Percentiles rank a stretch among this genome's conserved stretches.
phyloP scores from a whole-genome alignment of 2,113 vertebrate species.

The Eudyptes chrysolophus region DNA sequence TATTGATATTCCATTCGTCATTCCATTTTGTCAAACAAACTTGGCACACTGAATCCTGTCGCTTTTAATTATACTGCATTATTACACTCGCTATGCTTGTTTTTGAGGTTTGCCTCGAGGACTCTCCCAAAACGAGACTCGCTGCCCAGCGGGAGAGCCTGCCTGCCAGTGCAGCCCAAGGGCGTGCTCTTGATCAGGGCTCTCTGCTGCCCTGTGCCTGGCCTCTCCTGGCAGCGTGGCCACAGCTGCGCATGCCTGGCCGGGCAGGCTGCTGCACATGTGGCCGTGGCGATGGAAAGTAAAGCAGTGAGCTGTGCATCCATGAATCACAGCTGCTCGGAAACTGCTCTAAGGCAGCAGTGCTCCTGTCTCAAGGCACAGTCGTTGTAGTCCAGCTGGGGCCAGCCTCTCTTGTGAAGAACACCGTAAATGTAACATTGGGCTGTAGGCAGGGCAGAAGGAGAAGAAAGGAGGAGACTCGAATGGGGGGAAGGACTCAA shows the following conservation, averaged over 20 bases:
- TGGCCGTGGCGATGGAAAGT: rapidly evolving
- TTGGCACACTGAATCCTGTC: not conserved
- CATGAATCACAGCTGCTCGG: rapidly evolving
- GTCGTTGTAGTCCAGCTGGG: not conserved
- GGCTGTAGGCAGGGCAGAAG: not conserved
- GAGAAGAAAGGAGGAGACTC: not conserved
- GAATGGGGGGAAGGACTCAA: rapidly evolving
- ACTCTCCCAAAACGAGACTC: rapidly evolving
- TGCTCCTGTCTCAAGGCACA: not conserved
- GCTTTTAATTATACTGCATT: not conserved
- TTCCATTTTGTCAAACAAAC: not conserved
- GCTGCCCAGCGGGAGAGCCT: not conserved
- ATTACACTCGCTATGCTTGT: not conserved
- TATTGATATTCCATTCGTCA: not conserved
- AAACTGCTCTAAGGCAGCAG: not conserved
- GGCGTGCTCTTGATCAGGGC: rapidly evolving
- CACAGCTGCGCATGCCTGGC: rapidly evolving
- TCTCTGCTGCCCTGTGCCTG: rapidly evolving
- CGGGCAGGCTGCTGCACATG: rapidly evolving
- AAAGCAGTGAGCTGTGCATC: not conserved
- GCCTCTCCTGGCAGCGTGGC: no score
- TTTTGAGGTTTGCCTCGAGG: not conserved
- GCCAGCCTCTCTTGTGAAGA: not conserved
- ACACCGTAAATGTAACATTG: rapidly evolving
- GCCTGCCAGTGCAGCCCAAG: not conserved